Conservation (phyloP, 2,888 invertebrate species). For the Keiferia lycopersicella region DNA sequence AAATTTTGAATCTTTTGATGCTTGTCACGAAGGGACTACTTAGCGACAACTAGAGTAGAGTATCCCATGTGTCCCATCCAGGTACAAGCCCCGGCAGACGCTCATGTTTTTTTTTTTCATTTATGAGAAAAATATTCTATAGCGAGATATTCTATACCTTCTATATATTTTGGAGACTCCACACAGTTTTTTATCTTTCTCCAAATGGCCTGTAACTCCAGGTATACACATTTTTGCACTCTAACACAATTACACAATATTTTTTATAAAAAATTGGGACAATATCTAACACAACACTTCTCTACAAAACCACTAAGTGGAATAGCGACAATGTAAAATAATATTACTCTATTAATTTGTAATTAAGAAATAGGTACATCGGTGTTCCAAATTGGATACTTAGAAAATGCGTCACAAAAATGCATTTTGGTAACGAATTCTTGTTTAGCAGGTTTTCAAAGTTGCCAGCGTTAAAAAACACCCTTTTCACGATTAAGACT, state of each 20-base stretch:
- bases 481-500: too few relatives aligned
- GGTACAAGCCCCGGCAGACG: too few relatives aligned
- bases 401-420: slow-evolving; percentile 60
- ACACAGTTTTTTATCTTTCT: slow-evolving; percentile 43
- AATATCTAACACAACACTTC: slow-evolving; percentile 42
- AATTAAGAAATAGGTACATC: slow-evolving; percentile 60
- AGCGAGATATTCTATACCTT: not conserved
- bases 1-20: too few relatives aligned
- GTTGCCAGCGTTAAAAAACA: slow-evolving; percentile 1
- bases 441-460: slow-evolving; percentile 35
- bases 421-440: slow-evolving; percentile 48
- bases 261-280: slow-evolving; percentile 3
- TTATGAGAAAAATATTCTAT: too few relatives aligned
- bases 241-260: slow-evolving; percentile 28
- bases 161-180: slow-evolving; percentile 10
- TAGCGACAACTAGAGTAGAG: too few relatives aligned
- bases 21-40: too few relatives aligned
- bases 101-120: too few relatives aligned
- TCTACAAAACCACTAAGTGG: slow-evolving; percentile 40
- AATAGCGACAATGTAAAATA: slow-evolving; percentile 49
- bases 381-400: slow-evolving; percentile 61
- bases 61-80: too few relatives aligned
- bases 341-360: slow-evolving; percentile 63
- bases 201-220: slow-evolving; percentile 39
- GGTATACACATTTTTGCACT: slow-evolving; percentile 59